phyloP scores from a whole-genome alignment of 1,140 invertebrate species.

The Aphelenchoides avenae region DNA sequence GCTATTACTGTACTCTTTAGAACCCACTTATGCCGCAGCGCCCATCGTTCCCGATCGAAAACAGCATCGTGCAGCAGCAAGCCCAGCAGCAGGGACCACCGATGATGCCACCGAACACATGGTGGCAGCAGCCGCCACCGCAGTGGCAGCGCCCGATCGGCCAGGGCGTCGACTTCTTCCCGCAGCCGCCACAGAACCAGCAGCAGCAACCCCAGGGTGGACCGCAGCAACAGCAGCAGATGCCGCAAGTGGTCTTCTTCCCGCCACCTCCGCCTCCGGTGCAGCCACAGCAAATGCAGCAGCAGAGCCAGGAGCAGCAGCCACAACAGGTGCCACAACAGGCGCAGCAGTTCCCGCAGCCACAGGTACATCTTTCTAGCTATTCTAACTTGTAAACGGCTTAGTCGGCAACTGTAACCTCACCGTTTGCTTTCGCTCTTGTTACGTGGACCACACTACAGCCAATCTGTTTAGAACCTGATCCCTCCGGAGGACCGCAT shows the following conservation, averaged over 20 bases:
- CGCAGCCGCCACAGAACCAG: background rate
- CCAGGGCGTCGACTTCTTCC: constrained; percentile 10
- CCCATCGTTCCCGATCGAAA: constrained; percentile 22
- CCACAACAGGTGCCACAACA: constrained; percentile 17
- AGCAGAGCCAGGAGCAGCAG: constrained; percentile 15
- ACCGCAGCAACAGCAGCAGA: background rate
- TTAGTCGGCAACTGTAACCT: too few species aligned
- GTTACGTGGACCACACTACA: constrained; percentile 4
- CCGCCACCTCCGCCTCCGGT: constrained; percentile 11
- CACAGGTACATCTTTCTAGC: constrained; percentile 11
- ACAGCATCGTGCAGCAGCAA: background rate
- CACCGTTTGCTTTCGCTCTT: constrained; percentile 2
- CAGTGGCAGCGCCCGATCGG: background rate
- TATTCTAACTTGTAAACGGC: too few species aligned
- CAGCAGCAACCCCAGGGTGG: constrained; percentile 5
- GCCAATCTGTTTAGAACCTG: constrained; percentile 12
- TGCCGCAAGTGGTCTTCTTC: background rate
- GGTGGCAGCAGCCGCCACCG: background rate
- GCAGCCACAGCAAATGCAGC: constrained; percentile 2
- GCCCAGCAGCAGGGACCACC: constrained; percentile 7
- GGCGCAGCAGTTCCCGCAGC: background rate
- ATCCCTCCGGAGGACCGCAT: constrained; percentile 32
- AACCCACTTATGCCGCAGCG: constrained; percentile 13
- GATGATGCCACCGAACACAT: background rate
- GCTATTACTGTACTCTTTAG: too few species aligned